Conservation (phyloP, 2,888 invertebrate species). For the Tromatobia lineatoria region DNA sequence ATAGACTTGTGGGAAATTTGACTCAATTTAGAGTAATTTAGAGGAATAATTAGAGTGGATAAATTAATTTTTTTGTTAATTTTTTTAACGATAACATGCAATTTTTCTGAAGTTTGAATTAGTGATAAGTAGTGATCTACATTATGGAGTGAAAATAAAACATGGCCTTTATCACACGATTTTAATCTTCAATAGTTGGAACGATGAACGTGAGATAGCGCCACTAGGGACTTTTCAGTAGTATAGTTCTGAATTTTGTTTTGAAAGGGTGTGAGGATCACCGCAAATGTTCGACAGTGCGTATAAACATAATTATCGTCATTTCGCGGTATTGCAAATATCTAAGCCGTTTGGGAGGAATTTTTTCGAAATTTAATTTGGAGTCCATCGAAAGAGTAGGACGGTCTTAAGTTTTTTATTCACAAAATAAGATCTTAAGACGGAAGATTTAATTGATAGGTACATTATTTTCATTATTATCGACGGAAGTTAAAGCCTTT, state of each 20-base stretch:
- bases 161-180: background rate
- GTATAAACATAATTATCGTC: background rate
- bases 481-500: slow-evolving; percentile 88
- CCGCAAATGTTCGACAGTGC: no score
- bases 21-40: no score
- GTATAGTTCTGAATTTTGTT: background rate
- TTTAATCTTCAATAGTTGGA: slow-evolving; percentile 12
- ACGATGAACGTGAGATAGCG: slow-evolving; percentile 1
- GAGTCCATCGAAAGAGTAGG: background rate
- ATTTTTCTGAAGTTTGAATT: background rate
- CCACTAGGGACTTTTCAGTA: slow-evolving; percentile 6
- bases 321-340: no score
- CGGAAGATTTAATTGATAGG: background rate
- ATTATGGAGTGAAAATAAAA: background rate
- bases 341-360: no score
- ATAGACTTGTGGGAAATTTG: no score
- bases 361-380: background rate
- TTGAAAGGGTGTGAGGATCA: background rate
- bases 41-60: no score
- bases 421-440: background rate
- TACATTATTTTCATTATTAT: slow-evolving; percentile 67
- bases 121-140: background rate
- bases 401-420: background rate
- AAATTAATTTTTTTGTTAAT: no score
- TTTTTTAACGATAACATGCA: background rate